Base-by-base conservation (phyloP, 2,113 vertebrate genomes). In the Peromyscus californicus region DNA sequence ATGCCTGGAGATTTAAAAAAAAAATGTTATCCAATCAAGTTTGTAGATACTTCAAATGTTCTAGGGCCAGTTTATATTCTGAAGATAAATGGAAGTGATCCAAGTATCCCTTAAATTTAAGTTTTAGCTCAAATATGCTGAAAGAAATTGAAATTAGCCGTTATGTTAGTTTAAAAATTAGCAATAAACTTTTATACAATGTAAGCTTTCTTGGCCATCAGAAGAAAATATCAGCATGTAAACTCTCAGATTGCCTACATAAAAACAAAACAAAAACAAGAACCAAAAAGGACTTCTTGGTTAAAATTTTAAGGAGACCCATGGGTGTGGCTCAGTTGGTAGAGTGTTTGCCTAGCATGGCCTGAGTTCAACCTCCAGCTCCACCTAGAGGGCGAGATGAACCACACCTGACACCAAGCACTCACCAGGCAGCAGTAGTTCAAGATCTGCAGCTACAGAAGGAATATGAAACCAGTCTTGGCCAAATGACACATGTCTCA, bases 11-110 rank as follows among this genome's bases (percentile, higher is more conserved):
- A 74, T 85, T 89, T 21, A 48, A 17, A n/a, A n/a, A 21, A 88
- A 79, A 76, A 65, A 42, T 31, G 82, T 76, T 59, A 90, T 31
- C 24, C 63, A 82, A 65, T 93, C 95, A 88, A 72, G 54, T 85
- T 89, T 13, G n/a, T 94, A 39, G 76, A 86, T 95, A 96, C 92
- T 95, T 96, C 70, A 95, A 88, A 89, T 74, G 91, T 5, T 84
- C 48, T 75, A 76, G 7, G 82, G 85, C 33, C 63, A n/a, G 19
- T 82, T 96, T 96, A 61, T 86, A 69, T 84, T 85, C 91, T 57
- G 91, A 48, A n/a, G 69, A 74, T 90, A 93, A 97, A 91, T 80
- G 19, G 87, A 85, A 93, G 7, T 83, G 45, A 97, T 45, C 26
- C 6, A 79, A 76, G 9, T 90, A 74, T 26, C 89, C 42, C 79